Percentiles rank a stretch among this genome's conserved stretches.
Evolutionary conservation across 2,113 vertebrate species (phyloP).

Genomic region (Machaerirhynchus nigripectus): DNA sequence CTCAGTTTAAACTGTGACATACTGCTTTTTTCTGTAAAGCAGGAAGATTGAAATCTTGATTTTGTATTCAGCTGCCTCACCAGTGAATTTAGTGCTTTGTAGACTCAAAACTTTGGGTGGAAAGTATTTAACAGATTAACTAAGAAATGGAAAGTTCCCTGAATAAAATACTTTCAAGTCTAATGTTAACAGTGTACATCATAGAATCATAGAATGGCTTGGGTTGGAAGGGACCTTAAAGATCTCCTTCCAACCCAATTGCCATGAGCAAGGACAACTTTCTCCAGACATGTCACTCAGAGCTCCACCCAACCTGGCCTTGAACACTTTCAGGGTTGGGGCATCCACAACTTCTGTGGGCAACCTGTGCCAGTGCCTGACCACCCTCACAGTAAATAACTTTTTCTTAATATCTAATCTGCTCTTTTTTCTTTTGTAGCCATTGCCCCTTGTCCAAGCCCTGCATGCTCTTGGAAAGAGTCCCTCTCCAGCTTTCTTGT

Average conservation of each 20-base stretch:
- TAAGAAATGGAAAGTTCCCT: background rate
- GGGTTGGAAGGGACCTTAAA: background rate
- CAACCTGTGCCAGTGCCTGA: background rate
- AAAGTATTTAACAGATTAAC: background rate
- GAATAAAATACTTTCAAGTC: background rate
- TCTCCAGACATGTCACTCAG: background rate
- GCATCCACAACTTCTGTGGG: background rate
- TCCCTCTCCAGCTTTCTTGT: background rate
- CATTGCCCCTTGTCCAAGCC: background rate
- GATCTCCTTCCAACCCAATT: background rate
- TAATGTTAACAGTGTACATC: background rate
- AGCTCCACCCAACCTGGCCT: background rate
- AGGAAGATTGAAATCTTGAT: background rate
- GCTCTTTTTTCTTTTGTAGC: background rate
- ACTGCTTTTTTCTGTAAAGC: background rate
- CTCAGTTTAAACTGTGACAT: background rate
- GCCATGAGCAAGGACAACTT: background rate
- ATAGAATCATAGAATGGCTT: background rate
- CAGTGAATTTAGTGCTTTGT: background rate
- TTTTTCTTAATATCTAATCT: background rate
- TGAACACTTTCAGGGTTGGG: background rate
- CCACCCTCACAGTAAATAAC: background rate
- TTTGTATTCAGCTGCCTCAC: background rate
- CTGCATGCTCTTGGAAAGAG: background rate
- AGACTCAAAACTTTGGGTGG: background rate